Evolutionary conservation across 2,113 vertebrate genomes (phyloP).

Genomic region (Lepus americanus): DNA sequence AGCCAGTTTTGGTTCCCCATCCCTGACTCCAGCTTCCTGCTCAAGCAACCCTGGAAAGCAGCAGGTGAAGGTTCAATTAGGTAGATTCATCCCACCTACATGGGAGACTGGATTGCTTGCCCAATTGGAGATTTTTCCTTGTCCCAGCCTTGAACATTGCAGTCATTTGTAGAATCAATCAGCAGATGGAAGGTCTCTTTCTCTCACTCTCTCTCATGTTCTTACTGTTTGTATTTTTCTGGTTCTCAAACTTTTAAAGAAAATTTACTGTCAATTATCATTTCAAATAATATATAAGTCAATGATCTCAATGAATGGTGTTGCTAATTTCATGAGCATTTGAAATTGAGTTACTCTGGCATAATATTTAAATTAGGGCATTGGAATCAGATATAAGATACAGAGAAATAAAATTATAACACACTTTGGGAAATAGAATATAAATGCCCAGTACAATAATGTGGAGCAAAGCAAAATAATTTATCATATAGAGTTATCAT

Average conservation of each 20-base stretch:
- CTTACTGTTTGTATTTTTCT: too few relatives aligned
- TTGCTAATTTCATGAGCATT: neutral
- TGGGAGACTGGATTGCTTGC: too few relatives aligned
- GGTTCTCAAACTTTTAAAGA: neutral
- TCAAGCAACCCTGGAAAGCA: too few relatives aligned
- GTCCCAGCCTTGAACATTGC: too few relatives aligned
- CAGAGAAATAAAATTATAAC: neutral
- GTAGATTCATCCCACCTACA: too few relatives aligned
- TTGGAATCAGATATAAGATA: neutral
- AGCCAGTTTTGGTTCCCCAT: too few relatives aligned
- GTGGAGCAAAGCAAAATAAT: neutral
- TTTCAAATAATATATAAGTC: neutral
- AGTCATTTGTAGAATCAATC: too few relatives aligned
- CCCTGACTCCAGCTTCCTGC: too few relatives aligned
- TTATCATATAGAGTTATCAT: neutral
- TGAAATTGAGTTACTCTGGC: neutral
- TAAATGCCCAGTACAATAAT: neutral
- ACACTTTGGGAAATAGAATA: neutral
- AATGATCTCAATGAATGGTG: neutral
- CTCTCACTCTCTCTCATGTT: too few relatives aligned
- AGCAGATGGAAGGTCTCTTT: too few relatives aligned
- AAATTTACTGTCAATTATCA: neutral
- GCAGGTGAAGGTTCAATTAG: too few relatives aligned
- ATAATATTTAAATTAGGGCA: neutral
- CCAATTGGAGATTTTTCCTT: too few relatives aligned